A percentile compares a stretch with the other conserved stretches of the same genome.
phyloP scores from a whole-genome alignment of 2,113 vertebrate species.

The Coturnix japonica region DNA sequence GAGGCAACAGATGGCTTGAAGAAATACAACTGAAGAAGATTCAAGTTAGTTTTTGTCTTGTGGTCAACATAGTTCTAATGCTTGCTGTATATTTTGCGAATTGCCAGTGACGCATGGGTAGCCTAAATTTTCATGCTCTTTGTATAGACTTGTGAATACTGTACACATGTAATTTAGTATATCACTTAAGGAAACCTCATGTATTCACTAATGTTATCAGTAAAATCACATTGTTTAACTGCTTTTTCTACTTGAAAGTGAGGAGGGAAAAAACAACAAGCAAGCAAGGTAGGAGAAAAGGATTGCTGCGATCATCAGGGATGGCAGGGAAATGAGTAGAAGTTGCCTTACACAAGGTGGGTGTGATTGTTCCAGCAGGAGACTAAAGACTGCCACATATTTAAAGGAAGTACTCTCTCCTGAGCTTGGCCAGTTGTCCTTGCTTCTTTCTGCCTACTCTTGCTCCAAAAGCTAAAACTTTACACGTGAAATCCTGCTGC shows the following conservation, averaged over 20 bases:
- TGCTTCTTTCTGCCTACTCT: not conserved
- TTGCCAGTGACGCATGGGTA: not conserved
- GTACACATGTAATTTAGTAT: not conserved
- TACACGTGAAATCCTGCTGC: not conserved
- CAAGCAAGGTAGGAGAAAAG: not conserved
- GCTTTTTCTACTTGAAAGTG: not conserved
- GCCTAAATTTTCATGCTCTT: not conserved
- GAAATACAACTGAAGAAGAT: constrained; percentile 1
- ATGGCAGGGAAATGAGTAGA: not conserved
- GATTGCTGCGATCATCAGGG: not conserved
- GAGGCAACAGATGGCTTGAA: constrained; percentile 32
- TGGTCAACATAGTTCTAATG: not conserved
- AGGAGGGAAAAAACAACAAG: not conserved
- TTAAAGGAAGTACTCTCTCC: not conserved
- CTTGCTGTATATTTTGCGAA: not conserved
- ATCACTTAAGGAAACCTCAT: not conserved
- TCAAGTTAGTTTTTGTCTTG: not conserved
- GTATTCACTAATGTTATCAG: not conserved
- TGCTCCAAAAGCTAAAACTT: not conserved
- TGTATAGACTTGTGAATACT: not conserved
- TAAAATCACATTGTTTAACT: not conserved
- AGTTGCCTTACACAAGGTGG: not conserved
- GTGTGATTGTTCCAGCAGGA: not conserved
- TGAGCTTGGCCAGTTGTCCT: not conserved
- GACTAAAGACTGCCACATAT: not conserved